Percentiles rank a stretch among this genome's conserved stretches.
phyloP scores from a whole-genome alignment of 2,888 invertebrate species.

The Phaedon cochleariae region DNA sequence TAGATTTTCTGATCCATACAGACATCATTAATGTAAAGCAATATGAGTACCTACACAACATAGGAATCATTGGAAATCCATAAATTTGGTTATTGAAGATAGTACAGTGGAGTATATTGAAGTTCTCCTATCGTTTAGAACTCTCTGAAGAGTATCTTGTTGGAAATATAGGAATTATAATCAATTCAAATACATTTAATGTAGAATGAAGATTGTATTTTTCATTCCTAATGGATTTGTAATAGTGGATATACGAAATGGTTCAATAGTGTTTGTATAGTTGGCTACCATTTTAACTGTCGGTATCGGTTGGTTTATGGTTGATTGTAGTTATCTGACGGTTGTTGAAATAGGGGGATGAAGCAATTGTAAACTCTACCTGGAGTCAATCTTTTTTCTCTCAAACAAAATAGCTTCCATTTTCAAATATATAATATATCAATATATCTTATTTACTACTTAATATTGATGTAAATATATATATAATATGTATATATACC shows the following conservation, averaged over 20 bases:
- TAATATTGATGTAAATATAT: constrained; percentile 68
- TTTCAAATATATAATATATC: constrained; percentile 65
- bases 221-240: neutral
- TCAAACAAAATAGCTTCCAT: constrained; percentile 70
- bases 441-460: constrained; percentile 64
- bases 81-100: too few species aligned
- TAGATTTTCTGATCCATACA: too few species aligned
- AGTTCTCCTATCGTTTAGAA: too few species aligned
- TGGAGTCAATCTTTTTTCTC: constrained; percentile 73
- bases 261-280: constrained; percentile 13
- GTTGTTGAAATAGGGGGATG: constrained; percentile 60
- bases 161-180: too few species aligned
- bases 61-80: too few species aligned
- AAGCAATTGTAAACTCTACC: constrained; percentile 63
- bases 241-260: constrained; percentile 15
- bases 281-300: constrained; percentile 60
- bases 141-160: too few species aligned
- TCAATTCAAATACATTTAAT: too few species aligned
- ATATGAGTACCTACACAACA: too few species aligned
- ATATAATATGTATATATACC: constrained; percentile 66
- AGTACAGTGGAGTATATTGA: too few species aligned
- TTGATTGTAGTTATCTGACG: constrained; percentile 62
- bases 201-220: neutral
- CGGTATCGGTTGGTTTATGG: constrained; percentile 68
- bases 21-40: too few species aligned